phyloP scores from a whole-genome alignment of 2,113 vertebrate species.

The Entomyzon cyanotis region DNA sequence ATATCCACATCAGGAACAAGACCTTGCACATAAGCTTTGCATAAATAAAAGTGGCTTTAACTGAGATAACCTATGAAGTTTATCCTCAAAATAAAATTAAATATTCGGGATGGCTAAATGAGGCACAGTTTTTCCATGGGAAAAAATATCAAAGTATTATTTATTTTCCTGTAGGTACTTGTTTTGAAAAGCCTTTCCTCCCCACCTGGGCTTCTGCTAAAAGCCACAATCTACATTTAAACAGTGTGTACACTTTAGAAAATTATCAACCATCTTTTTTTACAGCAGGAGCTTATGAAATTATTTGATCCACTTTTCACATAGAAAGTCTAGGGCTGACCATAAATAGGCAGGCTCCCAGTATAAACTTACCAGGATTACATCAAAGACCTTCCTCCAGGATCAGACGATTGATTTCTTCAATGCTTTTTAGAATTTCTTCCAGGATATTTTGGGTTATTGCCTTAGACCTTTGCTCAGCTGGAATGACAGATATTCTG shows the following conservation, averaged over 20 bases:
- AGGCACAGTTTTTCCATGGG: slow-evolving; percentile 58
- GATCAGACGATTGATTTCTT: slow-evolving; percentile 76
- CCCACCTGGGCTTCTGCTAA: slow-evolving; percentile 69
- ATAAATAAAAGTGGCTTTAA: slow-evolving; percentile 60
- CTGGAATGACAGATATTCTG: slow-evolving; percentile 71
- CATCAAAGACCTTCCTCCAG: slow-evolving; percentile 78
- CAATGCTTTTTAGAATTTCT: slow-evolving; percentile 72
- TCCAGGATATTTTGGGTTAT: slow-evolving; percentile 77
- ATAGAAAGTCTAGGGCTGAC: slow-evolving; percentile 54
- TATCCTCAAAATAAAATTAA: slow-evolving; percentile 52
- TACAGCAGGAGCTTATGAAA: slow-evolving; percentile 43
- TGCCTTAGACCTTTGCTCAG: slow-evolving; percentile 73
- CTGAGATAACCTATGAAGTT: slow-evolving; percentile 51
- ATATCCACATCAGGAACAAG: slow-evolving; percentile 25
- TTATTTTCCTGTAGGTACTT: slow-evolving; percentile 76
- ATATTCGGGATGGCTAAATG: slow-evolving; percentile 49
- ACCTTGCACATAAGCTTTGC: slow-evolving; percentile 27
- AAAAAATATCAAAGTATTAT: slow-evolving; percentile 74
- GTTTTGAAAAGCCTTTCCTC: slow-evolving; percentile 72
- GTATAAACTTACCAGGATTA: slow-evolving; percentile 74
- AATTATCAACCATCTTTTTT: slow-evolving; percentile 49
- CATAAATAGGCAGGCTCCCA: slow-evolving; percentile 74
- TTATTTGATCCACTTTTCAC: slow-evolving; percentile 64
- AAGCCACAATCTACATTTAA: slow-evolving; percentile 50
- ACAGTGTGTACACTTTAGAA: slow-evolving; percentile 12